Evolutionary conservation across 2,888 invertebrate genomes (phyloP).

Genomic region (Notodonta dromedarius): DNA sequence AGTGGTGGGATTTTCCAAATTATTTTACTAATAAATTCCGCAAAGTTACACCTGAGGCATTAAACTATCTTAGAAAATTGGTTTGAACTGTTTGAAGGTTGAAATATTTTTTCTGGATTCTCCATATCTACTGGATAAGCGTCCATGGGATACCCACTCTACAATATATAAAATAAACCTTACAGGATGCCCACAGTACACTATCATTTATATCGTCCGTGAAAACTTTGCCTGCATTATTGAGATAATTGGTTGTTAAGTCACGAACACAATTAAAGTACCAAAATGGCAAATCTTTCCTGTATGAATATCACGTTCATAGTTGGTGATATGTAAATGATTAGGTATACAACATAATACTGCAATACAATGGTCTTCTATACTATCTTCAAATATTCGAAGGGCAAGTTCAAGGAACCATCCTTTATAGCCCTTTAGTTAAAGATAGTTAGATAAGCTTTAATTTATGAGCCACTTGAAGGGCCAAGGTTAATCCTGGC

Average conservation of each 20-base stretch:
- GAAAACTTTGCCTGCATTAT: background rate
- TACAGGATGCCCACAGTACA: background rate
- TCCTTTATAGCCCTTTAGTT: background rate
- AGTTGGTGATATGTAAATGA: too few relatives aligned
- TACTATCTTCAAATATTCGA: background rate
- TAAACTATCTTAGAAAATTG: too few relatives aligned
- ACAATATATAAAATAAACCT: background rate
- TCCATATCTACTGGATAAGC: too few relatives aligned
- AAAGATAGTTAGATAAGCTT: background rate
- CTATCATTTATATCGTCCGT: background rate
- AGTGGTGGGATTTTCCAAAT: too few relatives aligned
- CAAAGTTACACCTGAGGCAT: too few relatives aligned
- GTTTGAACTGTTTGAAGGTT: too few relatives aligned
- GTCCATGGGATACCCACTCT: background rate
- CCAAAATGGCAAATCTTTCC: too few relatives aligned
- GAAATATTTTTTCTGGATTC: background rate
- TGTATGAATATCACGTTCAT: too few relatives aligned
- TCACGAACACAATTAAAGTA: too few relatives aligned
- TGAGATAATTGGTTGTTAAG: background rate
- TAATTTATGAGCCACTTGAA: background rate
- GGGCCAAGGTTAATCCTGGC: constrained; percentile 1
- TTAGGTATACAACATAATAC: too few relatives aligned
- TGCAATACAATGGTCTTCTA: too few relatives aligned
- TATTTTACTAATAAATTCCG: too few relatives aligned
- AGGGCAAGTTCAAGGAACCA: background rate